These are phyloP conservation scores for Alces alces DNA, from an alignment of 2,113 vertebrate genomes.

Conservation along the genomic window DNA sequence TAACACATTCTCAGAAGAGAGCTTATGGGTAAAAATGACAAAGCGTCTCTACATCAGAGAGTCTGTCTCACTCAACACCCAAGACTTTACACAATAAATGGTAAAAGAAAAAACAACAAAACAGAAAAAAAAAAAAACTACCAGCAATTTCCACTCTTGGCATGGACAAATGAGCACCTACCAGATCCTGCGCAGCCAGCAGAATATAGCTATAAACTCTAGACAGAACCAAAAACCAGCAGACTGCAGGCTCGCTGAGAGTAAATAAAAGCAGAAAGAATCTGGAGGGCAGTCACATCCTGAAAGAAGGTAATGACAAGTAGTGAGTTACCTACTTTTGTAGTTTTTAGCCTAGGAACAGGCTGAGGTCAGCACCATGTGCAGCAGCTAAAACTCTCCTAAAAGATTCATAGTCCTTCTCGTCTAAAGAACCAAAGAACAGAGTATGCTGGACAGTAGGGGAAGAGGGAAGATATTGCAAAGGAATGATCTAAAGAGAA, in stretches of 20 bases:
- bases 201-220: neutral
- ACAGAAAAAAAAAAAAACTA: neutral
- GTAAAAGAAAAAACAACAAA: neutral
- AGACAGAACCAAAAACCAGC: neutral
- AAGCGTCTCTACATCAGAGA: neutral
- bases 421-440: neutral
- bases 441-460: neutral
- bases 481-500: neutral
- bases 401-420: neutral
- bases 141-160: neutral
- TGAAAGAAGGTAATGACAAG: neutral
- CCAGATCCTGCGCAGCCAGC: neutral
- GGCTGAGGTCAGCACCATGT: neutral
- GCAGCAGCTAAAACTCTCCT: neutral
- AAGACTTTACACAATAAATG: neutral
- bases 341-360: neutral
- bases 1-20: neutral
- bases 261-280: neutral
- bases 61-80: neutral
- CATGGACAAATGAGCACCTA: neutral
- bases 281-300: neutral
- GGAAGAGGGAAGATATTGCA: neutral
- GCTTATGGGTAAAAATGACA: neutral
- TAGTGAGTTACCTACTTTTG: neutral
- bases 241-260: neutral